A percentile compares a stretch with the other conserved stretches of the same genome.
Conservation (phyloP, 2,113 vertebrate species). For the Mastomys natalensis region DNA sequence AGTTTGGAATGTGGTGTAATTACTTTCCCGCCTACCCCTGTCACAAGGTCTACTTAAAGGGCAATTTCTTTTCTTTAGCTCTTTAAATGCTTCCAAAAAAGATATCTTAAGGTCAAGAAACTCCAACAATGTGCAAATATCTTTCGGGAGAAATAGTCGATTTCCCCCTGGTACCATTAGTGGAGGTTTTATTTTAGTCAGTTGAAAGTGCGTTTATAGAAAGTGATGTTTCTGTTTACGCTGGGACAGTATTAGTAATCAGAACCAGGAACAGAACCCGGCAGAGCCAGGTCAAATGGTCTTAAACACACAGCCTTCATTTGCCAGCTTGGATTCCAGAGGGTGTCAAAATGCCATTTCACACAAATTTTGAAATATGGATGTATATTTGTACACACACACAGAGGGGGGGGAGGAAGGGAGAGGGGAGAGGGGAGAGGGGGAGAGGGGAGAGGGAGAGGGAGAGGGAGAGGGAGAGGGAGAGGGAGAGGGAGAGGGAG, state of each 20-base stretch:
- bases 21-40: conserved; percentile 81
- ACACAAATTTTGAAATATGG: not conserved
- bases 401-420: no score
- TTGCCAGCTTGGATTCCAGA: conserved; percentile 66
- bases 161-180: conserved; percentile 85
- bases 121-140: conserved; percentile 83
- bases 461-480: not conserved
- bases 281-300: conserved; percentile 64
- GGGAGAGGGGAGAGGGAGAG: not conserved
- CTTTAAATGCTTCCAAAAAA: conserved; percentile 80
- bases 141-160: conserved; percentile 83
- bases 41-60: conserved; percentile 81
- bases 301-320: conserved; percentile 50
- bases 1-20: conserved; percentile 77
- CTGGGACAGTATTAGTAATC: conserved; percentile 74
- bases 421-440: not conserved
- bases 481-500: no score
- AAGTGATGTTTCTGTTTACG: conserved; percentile 86
- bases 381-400: not conserved
- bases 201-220: conserved; percentile 80
- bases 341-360: conserved; percentile 61
- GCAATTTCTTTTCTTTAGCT: conserved; percentile 82
- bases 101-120: conserved; percentile 82
- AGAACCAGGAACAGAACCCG: conserved; percentile 70
- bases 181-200: conserved; percentile 83